Percentiles rank a stretch among this genome's conserved stretches.
phyloP scores from a whole-genome alignment of 1,140 invertebrate genomes.

The Lepidurus apus region DNA sequence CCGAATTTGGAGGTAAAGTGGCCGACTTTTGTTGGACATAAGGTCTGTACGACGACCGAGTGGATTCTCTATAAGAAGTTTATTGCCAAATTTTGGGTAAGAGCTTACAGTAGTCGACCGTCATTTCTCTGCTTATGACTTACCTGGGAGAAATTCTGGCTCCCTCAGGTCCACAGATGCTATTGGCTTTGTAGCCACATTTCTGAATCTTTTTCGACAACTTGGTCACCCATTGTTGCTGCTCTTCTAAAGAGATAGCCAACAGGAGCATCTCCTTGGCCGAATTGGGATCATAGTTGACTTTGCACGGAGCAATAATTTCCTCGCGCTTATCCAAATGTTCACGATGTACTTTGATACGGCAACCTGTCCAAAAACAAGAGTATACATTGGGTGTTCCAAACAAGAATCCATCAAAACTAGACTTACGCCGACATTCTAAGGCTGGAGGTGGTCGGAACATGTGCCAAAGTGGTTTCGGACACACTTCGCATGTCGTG shows the following conservation, averaged over 20 bases:
- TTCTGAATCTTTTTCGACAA: conserved; percentile 89
- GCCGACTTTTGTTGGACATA: conserved; percentile 46
- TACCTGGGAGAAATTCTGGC: conserved; percentile 62
- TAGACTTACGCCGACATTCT: conserved; percentile 75
- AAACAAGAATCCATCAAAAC: conserved; percentile 24
- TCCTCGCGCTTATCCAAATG: conserved; percentile 75
- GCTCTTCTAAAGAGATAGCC: conserved; percentile 75
- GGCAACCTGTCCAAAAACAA: conserved; percentile 66
- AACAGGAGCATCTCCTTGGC: conserved; percentile 87
- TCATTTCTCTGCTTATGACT: conserved; percentile 28
- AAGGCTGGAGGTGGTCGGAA: conserved; percentile 92
- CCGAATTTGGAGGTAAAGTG: conserved; percentile 44
- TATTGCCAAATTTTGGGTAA: conserved; percentile 11
- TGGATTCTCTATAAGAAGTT: conserved; percentile 39
- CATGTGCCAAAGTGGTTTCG: conserved; percentile 94
- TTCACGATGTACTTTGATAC: conserved; percentile 93
- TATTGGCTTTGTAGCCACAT: conserved; percentile 83
- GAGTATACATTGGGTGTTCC: background rate
- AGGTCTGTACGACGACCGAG: conserved; percentile 39
- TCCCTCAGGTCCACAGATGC: conserved; percentile 51
- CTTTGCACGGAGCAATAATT: conserved; percentile 78
- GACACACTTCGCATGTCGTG: conserved; percentile 94
- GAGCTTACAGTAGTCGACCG: background rate
- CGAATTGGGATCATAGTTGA: conserved; percentile 86
- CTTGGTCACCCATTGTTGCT: conserved; percentile 85